Percentiles rank a stretch among this genome's conserved stretches.
Evolutionary conservation across 2,797 vertebrate species (phyloP).

Genomic region (Melanotaenia parkinsoni): DNA sequence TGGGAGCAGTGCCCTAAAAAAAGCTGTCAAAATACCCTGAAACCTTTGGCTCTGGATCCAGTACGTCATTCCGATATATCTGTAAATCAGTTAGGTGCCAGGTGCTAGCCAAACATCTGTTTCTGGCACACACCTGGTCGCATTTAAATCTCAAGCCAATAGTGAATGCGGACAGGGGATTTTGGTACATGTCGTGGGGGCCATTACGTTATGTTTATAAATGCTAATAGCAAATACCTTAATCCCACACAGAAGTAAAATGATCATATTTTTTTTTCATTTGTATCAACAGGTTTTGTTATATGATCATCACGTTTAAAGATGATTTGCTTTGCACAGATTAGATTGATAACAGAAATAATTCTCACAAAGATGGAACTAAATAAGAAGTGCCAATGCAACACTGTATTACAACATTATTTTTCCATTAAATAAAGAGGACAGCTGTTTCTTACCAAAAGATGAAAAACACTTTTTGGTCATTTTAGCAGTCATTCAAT

Average conservation of each 20-base stretch:
- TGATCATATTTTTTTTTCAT: background rate
- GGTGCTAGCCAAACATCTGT: background rate
- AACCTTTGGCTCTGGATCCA: background rate
- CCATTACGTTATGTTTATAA: background rate
- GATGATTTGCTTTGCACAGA: slow-evolving; percentile 1
- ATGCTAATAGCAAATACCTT: background rate
- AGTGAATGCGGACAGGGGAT: background rate
- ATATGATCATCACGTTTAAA: background rate
- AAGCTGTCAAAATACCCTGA: background rate
- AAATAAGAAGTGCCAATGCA: background rate
- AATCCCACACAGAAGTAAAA: no score
- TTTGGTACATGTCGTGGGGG: background rate
- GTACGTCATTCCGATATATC: no score
- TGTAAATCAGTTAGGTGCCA: background rate
- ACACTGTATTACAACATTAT: background rate
- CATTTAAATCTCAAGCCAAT: background rate
- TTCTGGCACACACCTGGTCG: background rate
- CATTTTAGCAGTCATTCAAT: background rate
- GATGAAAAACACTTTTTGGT: background rate
- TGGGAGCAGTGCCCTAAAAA: background rate
- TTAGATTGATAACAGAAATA: background rate
- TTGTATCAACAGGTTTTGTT: background rate
- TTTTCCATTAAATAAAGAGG: background rate
- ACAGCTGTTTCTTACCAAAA: background rate
- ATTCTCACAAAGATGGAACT: background rate